Conservation (phyloP, 2,797 vertebrate genomes). For the Falco rusticolus region DNA sequence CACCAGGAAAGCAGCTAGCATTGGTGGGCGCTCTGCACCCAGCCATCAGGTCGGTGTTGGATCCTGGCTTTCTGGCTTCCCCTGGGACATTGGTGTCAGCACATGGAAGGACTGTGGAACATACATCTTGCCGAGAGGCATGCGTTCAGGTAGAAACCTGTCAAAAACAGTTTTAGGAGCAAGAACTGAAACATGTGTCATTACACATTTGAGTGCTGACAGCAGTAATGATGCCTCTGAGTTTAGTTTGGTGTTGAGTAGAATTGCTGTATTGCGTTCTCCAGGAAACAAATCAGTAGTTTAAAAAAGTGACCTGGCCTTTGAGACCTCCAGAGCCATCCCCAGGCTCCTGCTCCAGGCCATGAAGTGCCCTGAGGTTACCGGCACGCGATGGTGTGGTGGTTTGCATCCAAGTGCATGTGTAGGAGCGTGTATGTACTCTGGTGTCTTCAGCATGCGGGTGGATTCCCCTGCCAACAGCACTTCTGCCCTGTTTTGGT, state of each 20-base stretch:
- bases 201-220: accelerated
- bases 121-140: not conserved
- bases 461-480: not conserved
- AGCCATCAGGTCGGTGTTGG: accelerated
- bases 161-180: not conserved
- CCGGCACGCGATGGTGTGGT: no score
- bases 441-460: accelerated
- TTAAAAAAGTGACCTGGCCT: not conserved
- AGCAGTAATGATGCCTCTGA: not conserved
- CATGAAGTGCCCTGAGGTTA: not conserved
- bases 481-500: not conserved
- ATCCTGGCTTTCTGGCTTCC: not conserved
- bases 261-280: accelerated
- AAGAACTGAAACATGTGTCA: accelerated
- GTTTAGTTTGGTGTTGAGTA: not conserved
- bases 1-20: not conserved
- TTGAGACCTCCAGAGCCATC: not conserved
- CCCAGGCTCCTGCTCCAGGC: not conserved
- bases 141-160: accelerated
- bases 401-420: accelerated
- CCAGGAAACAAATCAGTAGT: accelerated
- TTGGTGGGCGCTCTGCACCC: not conserved
- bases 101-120: accelerated
- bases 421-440: accelerated
- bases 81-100: not conserved